Evolutionary conservation across 2,888 invertebrate genomes (phyloP), one percentile per base, ranked within the genome.

Genomic region (Cryptosula pallasiana): DNA sequence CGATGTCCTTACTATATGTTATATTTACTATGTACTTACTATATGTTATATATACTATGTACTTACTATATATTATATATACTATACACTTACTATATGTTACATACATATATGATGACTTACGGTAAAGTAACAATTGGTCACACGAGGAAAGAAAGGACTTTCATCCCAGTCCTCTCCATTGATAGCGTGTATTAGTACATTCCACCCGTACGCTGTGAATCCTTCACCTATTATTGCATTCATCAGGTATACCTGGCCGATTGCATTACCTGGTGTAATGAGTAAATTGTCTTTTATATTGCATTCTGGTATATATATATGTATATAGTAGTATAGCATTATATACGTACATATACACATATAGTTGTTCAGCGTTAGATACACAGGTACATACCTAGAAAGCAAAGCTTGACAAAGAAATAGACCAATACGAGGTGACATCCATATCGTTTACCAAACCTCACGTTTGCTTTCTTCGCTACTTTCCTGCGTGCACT

Each of bases 201-300:
- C 63, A 32, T 34, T 63, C 25, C 27, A 63, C 5, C 63, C 63
- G 32, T 63, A 63, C 29, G 27, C 27, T 2, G 63, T 63, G 32
- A 29, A 63, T 27, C 63, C 63, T 13, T 63, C 25, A 32, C 63
- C 63, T 25, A 63, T 63, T 2, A 63, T 63, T 25, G 29, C 63
- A n/a, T 63, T 63, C 63, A 63, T 63, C n/a, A 63, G 63, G n/a
- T 63, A 63, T 2, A 63, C 13, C 32, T 63, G 63, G 13, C 63
- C 63, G 3, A 63, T 27, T 32, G 63, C 63, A 63, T 63, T 63
- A 13, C 63, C 63, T 63, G 32, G 25, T 3, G 25, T n/a, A n/a
- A n/a, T n/a, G n/a, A n/a, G n/a, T n/a, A n/a, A n/a, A n/a, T n/a
- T n/a, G n/a, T n/a, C n/a, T n/a, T n/a, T n/a, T n/a, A n/a, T n/a